Percentiles rank a stretch among this genome's conserved stretches.
Conservation (phyloP, 2,113 vertebrate genomes). For the Piaya cayana region DNA sequence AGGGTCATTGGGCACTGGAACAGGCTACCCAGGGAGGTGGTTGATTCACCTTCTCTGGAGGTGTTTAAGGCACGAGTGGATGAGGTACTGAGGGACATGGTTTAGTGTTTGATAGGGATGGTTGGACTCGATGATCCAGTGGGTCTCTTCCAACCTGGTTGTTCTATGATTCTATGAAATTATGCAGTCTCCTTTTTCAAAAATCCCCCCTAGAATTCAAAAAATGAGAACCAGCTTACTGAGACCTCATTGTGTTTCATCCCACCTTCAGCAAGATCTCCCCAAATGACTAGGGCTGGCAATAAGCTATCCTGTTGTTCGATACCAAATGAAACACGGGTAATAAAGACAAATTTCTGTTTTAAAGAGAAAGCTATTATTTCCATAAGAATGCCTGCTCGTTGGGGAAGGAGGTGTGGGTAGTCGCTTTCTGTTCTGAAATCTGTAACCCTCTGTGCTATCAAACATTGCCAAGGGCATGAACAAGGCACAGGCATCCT, state of each 20-base stretch:
- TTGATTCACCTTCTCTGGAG: no score
- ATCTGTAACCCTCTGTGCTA: not conserved
- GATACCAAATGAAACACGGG: not conserved
- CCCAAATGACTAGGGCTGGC: not conserved
- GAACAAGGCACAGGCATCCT: not conserved
- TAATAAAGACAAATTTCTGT: not conserved
- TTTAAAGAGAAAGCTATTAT: constrained; percentile 31
- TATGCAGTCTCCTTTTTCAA: not conserved
- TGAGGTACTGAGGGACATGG: no score
- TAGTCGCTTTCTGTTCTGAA: not conserved
- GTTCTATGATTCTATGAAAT: no score
- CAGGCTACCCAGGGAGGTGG: no score
- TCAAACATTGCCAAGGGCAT: constrained; percentile 15
- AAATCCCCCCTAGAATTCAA: not conserved
- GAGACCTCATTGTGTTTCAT: not conserved
- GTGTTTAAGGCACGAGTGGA: no score
- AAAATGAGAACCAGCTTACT: not conserved
- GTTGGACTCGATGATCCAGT: no score
- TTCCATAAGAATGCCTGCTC: not conserved
- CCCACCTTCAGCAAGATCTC: not conserved
- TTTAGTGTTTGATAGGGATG: no score
- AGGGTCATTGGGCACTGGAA: no score
- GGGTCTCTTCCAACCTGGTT: no score
- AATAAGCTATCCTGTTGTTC: not conserved
- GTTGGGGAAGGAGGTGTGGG: not conserved